A percentile compares a stretch with the other conserved stretches of the same genome.
phyloP scores from a whole-genome alignment of 2,888 invertebrate genomes.

The Maniola hyperantus region DNA sequence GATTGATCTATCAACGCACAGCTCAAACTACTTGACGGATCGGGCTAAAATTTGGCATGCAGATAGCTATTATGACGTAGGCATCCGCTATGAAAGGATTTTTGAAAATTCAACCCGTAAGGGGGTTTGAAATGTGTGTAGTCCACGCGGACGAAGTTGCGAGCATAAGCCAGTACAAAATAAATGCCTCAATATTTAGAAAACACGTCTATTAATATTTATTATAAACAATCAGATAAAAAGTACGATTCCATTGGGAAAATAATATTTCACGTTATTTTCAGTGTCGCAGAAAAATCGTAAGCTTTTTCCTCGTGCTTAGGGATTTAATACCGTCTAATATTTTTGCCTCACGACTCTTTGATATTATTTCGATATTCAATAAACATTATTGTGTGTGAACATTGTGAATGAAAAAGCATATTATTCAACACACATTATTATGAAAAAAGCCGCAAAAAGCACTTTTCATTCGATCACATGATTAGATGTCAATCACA shows the following conservation, averaged over 20 bases:
- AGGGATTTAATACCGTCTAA: slow-evolving; percentile 3
- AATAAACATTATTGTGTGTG: not conserved
- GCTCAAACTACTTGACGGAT: too few species aligned
- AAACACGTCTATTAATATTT: not conserved
- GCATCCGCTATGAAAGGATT: too few species aligned
- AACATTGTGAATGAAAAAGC: too few species aligned
- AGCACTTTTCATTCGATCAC: not conserved
- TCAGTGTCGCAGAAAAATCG: not conserved
- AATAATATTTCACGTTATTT: slow-evolving; percentile 1
- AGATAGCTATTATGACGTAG: too few species aligned
- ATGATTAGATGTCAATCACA: not conserved
- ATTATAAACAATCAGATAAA: too few species aligned
- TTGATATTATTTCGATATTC: not conserved
- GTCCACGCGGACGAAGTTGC: too few species aligned
- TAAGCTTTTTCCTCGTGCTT: slow-evolving; percentile 6
- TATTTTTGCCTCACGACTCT: not conserved
- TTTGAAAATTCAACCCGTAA: too few species aligned
- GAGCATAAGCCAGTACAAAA: too few species aligned
- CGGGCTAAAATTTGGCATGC: too few species aligned
- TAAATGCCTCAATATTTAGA: not conserved
- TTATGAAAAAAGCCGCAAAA: not conserved
- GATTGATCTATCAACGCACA: too few species aligned
- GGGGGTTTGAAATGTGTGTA: too few species aligned
- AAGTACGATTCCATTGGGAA: not conserved
- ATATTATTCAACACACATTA: not conserved